These are phyloP conservation scores for Prionace glauca DNA, from an alignment of 2,797 vertebrate genomes.

Conservation along the genomic window DNA sequence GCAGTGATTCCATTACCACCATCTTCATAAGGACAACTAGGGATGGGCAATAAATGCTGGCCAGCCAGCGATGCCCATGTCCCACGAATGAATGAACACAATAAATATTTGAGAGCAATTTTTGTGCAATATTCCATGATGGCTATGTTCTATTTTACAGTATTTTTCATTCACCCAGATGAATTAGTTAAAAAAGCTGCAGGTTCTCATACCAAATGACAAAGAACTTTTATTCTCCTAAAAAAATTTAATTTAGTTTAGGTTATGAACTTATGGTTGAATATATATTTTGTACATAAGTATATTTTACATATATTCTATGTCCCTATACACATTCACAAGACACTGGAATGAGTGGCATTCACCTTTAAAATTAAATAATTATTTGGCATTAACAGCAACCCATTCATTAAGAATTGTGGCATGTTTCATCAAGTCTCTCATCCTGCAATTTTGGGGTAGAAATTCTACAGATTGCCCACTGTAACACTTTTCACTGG, in stretches of 20 bases:
- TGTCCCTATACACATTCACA: background rate
- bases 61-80: too few relatives aligned
- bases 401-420: background rate
- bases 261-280: background rate
- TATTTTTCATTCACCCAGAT: background rate
- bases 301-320: background rate
- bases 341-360: background rate
- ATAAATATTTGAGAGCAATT: background rate
- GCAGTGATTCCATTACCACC: too few relatives aligned
- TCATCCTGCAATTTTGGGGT: background rate
- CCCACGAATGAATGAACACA: background rate
- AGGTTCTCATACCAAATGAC: background rate
- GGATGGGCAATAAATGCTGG: too few relatives aligned
- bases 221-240: background rate
- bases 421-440: background rate
- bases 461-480: background rate
- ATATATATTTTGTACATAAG: background rate
- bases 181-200: background rate
- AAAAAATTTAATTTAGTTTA: background rate
- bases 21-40: too few relatives aligned
- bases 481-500: background rate
- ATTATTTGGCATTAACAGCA: background rate
- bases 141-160: background rate
- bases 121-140: background rate
- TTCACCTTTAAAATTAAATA: background rate